Evolutionary conservation across 1,140 invertebrate species (phyloP).

Genomic region (Hylaeus anthracinus): DNA sequence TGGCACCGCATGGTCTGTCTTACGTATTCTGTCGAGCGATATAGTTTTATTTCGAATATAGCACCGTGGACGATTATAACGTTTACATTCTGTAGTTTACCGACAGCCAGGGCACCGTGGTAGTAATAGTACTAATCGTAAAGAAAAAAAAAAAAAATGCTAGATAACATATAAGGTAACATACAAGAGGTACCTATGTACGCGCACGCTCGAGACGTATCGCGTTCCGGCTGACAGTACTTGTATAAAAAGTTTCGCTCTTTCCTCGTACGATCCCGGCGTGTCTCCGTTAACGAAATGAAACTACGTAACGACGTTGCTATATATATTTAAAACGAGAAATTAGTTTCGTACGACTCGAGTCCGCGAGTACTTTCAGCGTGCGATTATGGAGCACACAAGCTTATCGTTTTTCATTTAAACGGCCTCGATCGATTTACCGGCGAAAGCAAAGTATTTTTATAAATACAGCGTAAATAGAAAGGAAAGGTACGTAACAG

Average conservation of each 20-base stretch:
- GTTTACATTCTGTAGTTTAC: constrained; percentile 56
- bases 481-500: neutral
- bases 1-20: constrained; percentile 11
- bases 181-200: constrained; percentile 60
- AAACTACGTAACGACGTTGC: constrained; percentile 14
- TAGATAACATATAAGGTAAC: constrained; percentile 63
- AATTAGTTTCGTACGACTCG: constrained; percentile 70
- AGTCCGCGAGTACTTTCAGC: constrained; percentile 34
- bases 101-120: constrained; percentile 69
- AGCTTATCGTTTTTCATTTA: neutral
- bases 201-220: constrained; percentile 56
- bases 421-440: constrained; percentile 2
- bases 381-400: constrained; percentile 3
- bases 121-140: constrained; percentile 68
- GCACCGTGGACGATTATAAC: constrained; percentile 48
- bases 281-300: constrained; percentile 36
- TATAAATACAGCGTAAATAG: neutral
- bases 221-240: constrained; percentile 56
- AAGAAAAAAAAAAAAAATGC: constrained; percentile 24
- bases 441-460: neutral
- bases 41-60: constrained; percentile 46
- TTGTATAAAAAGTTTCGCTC: constrained; percentile 46
- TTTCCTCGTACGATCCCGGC: constrained; percentile 52
- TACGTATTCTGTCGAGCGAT: constrained; percentile 31
- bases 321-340: constrained; percentile 47